Conservation (phyloP, 2,797 vertebrate genomes). For the Limosa lapponica region DNA sequence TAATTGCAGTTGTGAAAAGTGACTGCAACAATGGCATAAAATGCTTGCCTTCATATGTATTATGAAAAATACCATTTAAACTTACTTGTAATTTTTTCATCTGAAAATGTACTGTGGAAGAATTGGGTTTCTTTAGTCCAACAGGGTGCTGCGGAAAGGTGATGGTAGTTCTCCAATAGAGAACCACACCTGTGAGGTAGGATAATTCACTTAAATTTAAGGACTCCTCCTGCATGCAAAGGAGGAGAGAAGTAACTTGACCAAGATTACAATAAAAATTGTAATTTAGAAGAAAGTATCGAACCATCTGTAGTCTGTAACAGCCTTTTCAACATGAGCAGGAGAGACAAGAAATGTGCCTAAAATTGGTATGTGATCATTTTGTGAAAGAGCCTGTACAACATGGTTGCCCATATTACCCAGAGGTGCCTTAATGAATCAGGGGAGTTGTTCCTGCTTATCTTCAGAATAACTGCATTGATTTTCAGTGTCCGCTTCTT, state of each 20-base stretch:
- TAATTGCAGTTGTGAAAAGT: background rate
- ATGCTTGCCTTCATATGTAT: background rate
- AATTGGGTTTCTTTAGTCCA: background rate
- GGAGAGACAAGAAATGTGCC: background rate
- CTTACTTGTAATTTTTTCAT: background rate
- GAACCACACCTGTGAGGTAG: background rate
- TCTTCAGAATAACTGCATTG: background rate
- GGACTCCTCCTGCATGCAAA: background rate
- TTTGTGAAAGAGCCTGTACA: background rate
- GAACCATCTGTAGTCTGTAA: background rate
- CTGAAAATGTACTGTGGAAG: background rate
- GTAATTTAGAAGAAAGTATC: background rate
- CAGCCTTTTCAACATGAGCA: background rate
- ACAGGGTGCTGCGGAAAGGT: background rate
- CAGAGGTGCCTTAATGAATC: background rate
- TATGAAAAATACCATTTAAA: background rate
- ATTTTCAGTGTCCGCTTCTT: background rate
- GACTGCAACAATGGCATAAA: background rate
- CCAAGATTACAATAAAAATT: background rate
- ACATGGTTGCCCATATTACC: background rate
- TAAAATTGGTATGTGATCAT: background rate
- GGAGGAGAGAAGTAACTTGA: background rate
- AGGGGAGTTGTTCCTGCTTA: background rate
- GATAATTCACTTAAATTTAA: background rate
- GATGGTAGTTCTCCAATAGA: background rate